Base-by-base conservation (phyloP, 2,113 vertebrate species). In the Hydrochoerus hydrochaeris region DNA sequence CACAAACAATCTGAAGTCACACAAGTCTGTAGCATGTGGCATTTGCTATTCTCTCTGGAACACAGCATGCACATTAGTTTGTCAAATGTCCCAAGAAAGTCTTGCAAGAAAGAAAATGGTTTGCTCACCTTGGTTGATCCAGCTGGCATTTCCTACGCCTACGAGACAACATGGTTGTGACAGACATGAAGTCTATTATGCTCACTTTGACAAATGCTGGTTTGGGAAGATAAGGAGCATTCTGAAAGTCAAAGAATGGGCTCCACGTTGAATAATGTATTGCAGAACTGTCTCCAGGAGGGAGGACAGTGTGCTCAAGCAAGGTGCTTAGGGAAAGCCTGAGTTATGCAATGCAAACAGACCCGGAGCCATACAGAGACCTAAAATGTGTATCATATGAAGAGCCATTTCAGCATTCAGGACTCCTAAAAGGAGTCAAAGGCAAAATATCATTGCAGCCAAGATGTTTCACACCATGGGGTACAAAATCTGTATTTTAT, bases 61-160 rank as follows among this genome's bases (percentile, higher is more conserved):
- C 54, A 24, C 69, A 77, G 88, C 30, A 7, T 3, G 13, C 7
- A 26, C 14, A 1, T 30, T 46, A 20, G 17, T 73, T 71, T 52
- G n/a, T 62, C 78, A 62, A 94, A 88, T 35, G 81, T 60, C 88
- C 93, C 26, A n/a, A 88, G 60, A 86, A 83, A 38, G 54, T 38
- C 32, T 38, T 82, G 73, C n/a, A 65, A 35, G 30, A 44, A 69
- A 75, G 78, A 85, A 73, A 10, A 4, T 0, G 9, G 46, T 80
- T 38, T 54, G 52, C 63, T 35, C 46, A 82, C 12, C 73, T 62
- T 26, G 16, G n/a, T 38, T 44, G 69, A 81, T 19, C 24, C 52
- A 32, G 35, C 24, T 7, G 17, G 78, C 78, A 28, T 52, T 41
- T 52, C 60, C 73, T 10, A 0, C 6, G 44, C 77, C 78, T 30